Evolutionary conservation across 2,888 invertebrate genomes (phyloP).

Genomic region (Drosophila cracens): DNA sequence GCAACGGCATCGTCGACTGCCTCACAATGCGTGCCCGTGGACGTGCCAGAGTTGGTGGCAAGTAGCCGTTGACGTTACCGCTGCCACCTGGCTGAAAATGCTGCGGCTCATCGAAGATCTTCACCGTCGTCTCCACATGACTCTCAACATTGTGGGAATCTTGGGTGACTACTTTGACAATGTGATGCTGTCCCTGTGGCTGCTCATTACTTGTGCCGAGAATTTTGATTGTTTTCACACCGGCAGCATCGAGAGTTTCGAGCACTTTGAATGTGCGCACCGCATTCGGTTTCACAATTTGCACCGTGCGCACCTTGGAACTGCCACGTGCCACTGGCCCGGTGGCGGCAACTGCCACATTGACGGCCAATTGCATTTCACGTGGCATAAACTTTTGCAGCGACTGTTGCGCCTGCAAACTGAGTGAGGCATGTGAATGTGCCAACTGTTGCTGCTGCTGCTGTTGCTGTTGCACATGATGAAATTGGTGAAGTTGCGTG

Average conservation of each 20-base stretch:
- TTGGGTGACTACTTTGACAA: constrained; percentile 76
- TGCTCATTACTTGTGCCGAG: constrained; percentile 74
- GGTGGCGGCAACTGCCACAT: constrained; percentile 62
- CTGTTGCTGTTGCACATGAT: constrained; percentile 26
- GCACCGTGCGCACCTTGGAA: constrained; percentile 79
- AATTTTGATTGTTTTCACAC: constrained; percentile 82
- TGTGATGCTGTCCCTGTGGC: constrained; percentile 77
- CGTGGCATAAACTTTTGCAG: constrained; percentile 76
- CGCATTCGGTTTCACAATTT: constrained; percentile 72
- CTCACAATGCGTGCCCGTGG: constrained; percentile 54
- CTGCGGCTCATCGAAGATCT: constrained; percentile 76
- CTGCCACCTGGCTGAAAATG: constrained; percentile 14
- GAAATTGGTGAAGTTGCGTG: constrained; percentile 52
- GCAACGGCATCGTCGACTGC: constrained; percentile 37
- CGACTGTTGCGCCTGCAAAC: constrained; percentile 61
- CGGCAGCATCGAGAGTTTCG: constrained; percentile 74
- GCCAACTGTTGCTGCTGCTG: constrained; percentile 12
- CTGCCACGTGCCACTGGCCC: constrained; percentile 50
- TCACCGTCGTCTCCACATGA: constrained; percentile 80
- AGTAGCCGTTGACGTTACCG: constrained; percentile 29
- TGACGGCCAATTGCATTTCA: constrained; percentile 71
- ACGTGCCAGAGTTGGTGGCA: constrained; percentile 64
- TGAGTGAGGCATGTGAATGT: constrained; percentile 35
- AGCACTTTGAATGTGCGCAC: constrained; percentile 79
- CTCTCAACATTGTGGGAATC: constrained; percentile 57